Percentiles rank a stretch among this genome's conserved stretches.
These are phyloP conservation scores for Priocnemis perturbator DNA, from an alignment of 2,888 invertebrate genomes.

Conservation along the genomic window DNA sequence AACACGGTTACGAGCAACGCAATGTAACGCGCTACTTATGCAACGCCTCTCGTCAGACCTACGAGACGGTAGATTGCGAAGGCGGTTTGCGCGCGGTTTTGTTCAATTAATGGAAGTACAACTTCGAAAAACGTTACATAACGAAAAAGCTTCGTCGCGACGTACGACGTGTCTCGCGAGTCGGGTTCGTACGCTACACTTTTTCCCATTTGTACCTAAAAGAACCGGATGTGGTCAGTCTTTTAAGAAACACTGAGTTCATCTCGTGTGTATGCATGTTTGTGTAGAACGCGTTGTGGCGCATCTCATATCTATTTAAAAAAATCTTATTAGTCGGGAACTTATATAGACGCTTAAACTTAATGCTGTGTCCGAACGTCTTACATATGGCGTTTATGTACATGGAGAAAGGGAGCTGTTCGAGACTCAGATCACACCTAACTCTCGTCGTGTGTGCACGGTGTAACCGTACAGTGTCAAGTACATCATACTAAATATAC, in stretches of 20 bases:
- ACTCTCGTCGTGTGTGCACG: constrained; percentile 23
- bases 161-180: background rate
- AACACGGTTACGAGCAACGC: too few species aligned
- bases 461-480: constrained; percentile 39
- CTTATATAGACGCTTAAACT: constrained; percentile 18
- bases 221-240: constrained; percentile 32
- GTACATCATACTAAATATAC: constrained; percentile 47
- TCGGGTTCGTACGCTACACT: constrained; percentile 7
- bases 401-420: constrained; percentile 58
- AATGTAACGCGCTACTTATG: too few species aligned
- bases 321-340: too few species aligned
- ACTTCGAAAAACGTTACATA: constrained; percentile 8
- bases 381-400: constrained; percentile 54
- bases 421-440: constrained; percentile 54
- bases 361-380: constrained; percentile 54
- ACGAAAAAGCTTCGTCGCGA: background rate
- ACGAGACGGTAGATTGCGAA: too few species aligned
- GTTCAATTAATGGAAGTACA: background rate
- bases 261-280: constrained; percentile 23
- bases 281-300: too few species aligned
- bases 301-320: background rate
- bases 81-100: too few species aligned
- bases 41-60: too few species aligned
- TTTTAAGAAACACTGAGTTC: constrained; percentile 31
- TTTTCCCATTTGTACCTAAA: constrained; percentile 30